Base-by-base conservation (phyloP, 2,888 invertebrate species). In the Lomographa bimaculata region DNA sequence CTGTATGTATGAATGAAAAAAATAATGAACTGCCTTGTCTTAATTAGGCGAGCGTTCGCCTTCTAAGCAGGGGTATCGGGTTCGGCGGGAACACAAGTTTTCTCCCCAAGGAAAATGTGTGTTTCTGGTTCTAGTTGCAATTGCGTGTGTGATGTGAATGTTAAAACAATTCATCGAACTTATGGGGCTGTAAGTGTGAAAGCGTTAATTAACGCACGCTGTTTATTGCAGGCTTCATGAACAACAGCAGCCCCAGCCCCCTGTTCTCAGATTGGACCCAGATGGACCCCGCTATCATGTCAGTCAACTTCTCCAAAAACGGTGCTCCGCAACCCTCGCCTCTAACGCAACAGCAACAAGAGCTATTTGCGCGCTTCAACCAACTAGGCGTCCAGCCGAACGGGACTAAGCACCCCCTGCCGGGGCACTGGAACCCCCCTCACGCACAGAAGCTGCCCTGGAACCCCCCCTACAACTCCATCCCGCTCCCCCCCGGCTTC, bases 281-380 rank as follows among this genome's bases (percentile, higher is more conserved):
- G 56, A 92, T 97, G 91, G 98, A 98, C 90, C 97, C 98, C 43
- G 97, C 97, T 56, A 97, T 98, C 62, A 92, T 96, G 77, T 93
- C 93, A 49, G 92, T 93, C 50, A 90, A 86, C 74, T 89, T 82
- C 67, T 82, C 82, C 61, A 89, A 79, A 60, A 54, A 39, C 42
- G 40, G 53, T 32, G 32, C 54, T 35, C 46, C 50, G 27, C 39
- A 46, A 30, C 32, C 30, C 35, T 38, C 32, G 2, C 4, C 47
- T 7, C 65, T 70, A 20, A 60, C 59, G n/a, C 62, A 54, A 40
- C 80, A 78, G 46, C 84, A 81, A 46, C 81, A 79, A 46, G 85
- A 87, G 42, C 57, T 87, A 45, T 83, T 84, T 66, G 80, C 84
- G 16, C 64, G 87, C 8, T 84, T 87, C 75, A 83, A 81, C 41